Base-by-base conservation (phyloP, 2,888 invertebrate species). In the Dendrolimus houi region DNA sequence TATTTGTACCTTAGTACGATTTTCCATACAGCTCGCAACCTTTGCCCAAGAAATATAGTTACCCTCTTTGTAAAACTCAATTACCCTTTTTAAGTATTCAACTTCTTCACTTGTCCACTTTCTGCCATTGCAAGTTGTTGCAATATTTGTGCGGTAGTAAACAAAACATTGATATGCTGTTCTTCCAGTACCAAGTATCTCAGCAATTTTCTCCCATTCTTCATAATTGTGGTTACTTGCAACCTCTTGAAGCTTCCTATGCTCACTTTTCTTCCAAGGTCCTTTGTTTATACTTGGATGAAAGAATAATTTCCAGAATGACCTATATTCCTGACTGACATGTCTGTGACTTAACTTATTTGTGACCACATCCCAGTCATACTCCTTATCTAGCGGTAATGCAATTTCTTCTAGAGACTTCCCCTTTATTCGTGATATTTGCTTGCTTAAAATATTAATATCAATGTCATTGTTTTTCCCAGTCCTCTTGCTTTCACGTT, bases 101-200 rank as follows among this genome's bases (percentile, higher is more conserved):
- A 96, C 94, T 74, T 98, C 97, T 54, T 92, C 91, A 10, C 80
- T 72, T 0, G 92, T 90, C 94, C 97, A 97, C 62, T 91, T 92
- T 1, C 77, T 78, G 1, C 81, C 77, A 41, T 67, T 71, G 7
- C 68, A 69, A 12, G 68, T 67, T 47, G 72, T 81, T 53, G 71
- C 73, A 67, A 92, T 80, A 52, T 91, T 91, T 1, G 92, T 92
- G 55, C 93, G 91, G 68, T 92, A 94, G 66, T 94, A 93, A 3
- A 94, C 90, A 74, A 94, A 95, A 66, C 94, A 94, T 65, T 94
- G 94, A 70, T 94, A 95, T 0, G 92, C 93, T 0, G 94, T 92
- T 55, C 96, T 89, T 8, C 87, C 84, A 1, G 92, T 92, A 1
- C 83, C 78, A 12, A 96, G 74, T 64, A 87, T 73, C 10, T 67